phyloP scores from a whole-genome alignment of 2,888 invertebrate genomes.

The Callimorpha dominula region DNA sequence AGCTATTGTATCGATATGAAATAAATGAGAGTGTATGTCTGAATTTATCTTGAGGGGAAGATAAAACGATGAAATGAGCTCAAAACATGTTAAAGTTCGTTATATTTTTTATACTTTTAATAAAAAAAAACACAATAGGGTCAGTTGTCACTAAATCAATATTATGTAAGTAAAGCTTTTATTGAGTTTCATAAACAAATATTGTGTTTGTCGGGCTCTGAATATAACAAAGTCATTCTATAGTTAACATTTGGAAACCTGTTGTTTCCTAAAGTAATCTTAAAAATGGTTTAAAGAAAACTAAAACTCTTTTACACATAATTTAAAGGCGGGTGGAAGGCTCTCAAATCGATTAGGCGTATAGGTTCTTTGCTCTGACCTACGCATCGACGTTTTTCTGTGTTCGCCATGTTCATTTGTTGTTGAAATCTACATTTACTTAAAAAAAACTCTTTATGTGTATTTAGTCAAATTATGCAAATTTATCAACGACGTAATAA shows the following conservation, averaged over 20 bases:
- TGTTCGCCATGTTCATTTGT: neutral
- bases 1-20: neutral
- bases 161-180: too few species aligned
- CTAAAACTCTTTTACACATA: neutral
- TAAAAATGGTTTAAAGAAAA: neutral
- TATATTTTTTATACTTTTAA: neutral
- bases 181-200: too few species aligned
- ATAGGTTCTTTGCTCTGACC: neutral
- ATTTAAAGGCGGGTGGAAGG: neutral
- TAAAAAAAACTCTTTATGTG: too few species aligned
- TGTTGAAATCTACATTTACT: too few species aligned
- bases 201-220: neutral
- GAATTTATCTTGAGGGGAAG: neutral
- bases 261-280: neutral
- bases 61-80: neutral
- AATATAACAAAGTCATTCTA: neutral
- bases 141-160: neutral
- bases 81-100: neutral
- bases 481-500: too few species aligned
- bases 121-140: neutral
- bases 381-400: neutral
- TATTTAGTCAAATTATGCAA: too few species aligned
- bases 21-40: conserved; percentile 5
- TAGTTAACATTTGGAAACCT: neutral
- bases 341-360: neutral